Evolutionary conservation across 2,888 invertebrate species (phyloP).

Genomic region (Phaedon cochleariae): DNA sequence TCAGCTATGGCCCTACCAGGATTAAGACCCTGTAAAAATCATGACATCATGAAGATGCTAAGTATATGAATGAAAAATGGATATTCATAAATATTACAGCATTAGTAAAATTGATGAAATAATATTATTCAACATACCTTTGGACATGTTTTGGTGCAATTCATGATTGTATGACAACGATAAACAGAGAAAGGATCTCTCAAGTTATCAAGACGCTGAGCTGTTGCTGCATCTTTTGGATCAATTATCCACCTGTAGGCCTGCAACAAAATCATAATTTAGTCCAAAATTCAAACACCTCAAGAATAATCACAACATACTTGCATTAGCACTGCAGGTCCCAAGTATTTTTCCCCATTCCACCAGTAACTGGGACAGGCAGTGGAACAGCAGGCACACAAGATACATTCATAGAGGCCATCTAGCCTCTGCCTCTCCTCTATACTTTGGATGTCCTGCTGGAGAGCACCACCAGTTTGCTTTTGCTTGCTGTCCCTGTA

Average conservation of each 20-base stretch:
- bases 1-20: constrained; percentile 96
- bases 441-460: constrained; percentile 87
- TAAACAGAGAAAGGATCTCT: constrained; percentile 92
- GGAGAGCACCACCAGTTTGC: constrained; percentile 73
- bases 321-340: constrained; percentile 99
- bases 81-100: too few relatives aligned
- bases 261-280: too few relatives aligned
- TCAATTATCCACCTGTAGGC: constrained; percentile 99
- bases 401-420: constrained; percentile 96
- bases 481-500: constrained; percentile 60
- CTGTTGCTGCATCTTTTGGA: constrained; percentile 86
- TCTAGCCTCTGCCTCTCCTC: constrained; percentile 94
- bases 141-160: constrained; percentile 94
- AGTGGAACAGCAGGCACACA: constrained; percentile 97
- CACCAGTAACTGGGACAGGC: constrained; percentile 99
- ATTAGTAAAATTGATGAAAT: background rate
- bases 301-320: too few relatives aligned
- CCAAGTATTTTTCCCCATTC: constrained; percentile 97
- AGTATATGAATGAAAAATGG: too few relatives aligned
- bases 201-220: constrained; percentile 80
- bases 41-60: too few relatives aligned
- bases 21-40: constrained; percentile 80
- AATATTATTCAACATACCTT: too few relatives aligned
- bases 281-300: too few relatives aligned
- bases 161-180: constrained; percentile 97